A percentile compares a stretch with the other conserved stretches of the same genome.
Evolutionary conservation across 2,888 invertebrate genomes (phyloP).

Genomic region (Leptogaster cylindrica): DNA sequence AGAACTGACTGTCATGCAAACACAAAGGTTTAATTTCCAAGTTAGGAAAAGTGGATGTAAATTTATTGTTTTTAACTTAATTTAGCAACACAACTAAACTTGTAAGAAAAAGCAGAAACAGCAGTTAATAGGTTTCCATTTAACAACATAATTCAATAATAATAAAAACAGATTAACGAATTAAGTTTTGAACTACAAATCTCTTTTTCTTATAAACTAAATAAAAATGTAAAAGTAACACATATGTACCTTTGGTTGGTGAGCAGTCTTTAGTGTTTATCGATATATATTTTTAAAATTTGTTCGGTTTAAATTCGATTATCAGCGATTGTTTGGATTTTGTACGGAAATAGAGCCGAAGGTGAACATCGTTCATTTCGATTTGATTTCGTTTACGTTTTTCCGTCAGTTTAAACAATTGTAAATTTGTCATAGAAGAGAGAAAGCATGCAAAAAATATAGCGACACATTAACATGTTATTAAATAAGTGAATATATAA

Average conservation of each 20-base stretch:
- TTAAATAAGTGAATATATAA: slow-evolving; percentile 46
- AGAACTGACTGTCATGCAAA: slow-evolving; percentile 24
- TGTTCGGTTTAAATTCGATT: slow-evolving; percentile 42
- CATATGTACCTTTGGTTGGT: slow-evolving; percentile 61
- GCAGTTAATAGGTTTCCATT: slow-evolving; percentile 44
- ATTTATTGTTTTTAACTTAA: slow-evolving; percentile 4
- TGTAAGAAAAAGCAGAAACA: slow-evolving; percentile 32
- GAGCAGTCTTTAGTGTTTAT: slow-evolving; percentile 57
- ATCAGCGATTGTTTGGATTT: slow-evolving; percentile 1
- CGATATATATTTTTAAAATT: slow-evolving; percentile 42
- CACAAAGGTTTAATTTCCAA: slow-evolving; percentile 17
- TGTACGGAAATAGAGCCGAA: slow-evolving; percentile 3
- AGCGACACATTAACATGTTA: slow-evolving; percentile 55
- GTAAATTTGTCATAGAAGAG: slow-evolving; percentile 51
- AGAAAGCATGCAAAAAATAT: slow-evolving; percentile 55
- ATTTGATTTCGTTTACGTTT: slow-evolving; percentile 16
- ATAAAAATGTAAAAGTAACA: slow-evolving; percentile 45
- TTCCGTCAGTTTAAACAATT: slow-evolving; percentile 34
- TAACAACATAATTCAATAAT: slow-evolving; percentile 23
- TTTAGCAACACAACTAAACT: slow-evolving; percentile 35
- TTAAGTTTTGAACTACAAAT: slow-evolving; percentile 15
- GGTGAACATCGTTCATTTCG: slow-evolving; percentile 20
- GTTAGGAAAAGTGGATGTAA: slow-evolving; percentile 2
- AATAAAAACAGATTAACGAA: slow-evolving; percentile 30
- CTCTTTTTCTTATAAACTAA: slow-evolving; percentile 40